Base-by-base conservation (phyloP, 2,797 vertebrate species). In the Helostoma temminkii region DNA sequence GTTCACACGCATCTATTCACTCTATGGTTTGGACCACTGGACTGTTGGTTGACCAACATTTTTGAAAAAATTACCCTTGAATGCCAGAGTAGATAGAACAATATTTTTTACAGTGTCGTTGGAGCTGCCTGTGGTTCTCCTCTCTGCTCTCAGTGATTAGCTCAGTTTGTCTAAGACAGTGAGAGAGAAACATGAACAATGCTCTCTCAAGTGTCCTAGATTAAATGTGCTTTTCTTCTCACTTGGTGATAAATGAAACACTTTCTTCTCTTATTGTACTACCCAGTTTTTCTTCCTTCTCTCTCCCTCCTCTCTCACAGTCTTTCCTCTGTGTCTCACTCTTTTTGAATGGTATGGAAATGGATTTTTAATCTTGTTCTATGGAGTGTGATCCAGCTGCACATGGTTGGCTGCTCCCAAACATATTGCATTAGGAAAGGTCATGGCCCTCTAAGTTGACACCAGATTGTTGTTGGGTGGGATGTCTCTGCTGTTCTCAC, bases 151-250 rank as follows among this genome's bases (percentile, higher is more conserved):
- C 43, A n/a, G 74, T 83, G 80, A 91, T 92, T 83, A 90, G 78
- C 76, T 85, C 86, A 45, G 76, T 93, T 92, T 89, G 86, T 90
- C 75, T 72, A 65, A 68, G 28, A 80, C 72, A 82, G 82, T 64
- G 81, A 90, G 81, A 75, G 88, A 81, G 69, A 68, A 78, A 74
- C 32, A 19, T 7, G 54, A 83, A 61, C 3, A 36, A 61, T 71
- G 72, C 5, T 76, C 15, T 80, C 72, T 78, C 68, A 88, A 91
- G 87, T 84, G 87, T 87, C 83, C 75, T 71, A 87, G 87, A 93
- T 84, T 83, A 89, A n/a, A 84, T 89, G 60, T 64, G 49, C 52
- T 73, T 69, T 76, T 74, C 68, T 58, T 30, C 59, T 26, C 57
- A 63, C 62, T 76, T 36, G 32, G 63, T 83, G 80, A 88, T 71